Percentiles rank a stretch among this genome's conserved stretches.
Evolutionary conservation across 2,888 invertebrate genomes (phyloP).

Genomic region (Clostera curtula): DNA sequence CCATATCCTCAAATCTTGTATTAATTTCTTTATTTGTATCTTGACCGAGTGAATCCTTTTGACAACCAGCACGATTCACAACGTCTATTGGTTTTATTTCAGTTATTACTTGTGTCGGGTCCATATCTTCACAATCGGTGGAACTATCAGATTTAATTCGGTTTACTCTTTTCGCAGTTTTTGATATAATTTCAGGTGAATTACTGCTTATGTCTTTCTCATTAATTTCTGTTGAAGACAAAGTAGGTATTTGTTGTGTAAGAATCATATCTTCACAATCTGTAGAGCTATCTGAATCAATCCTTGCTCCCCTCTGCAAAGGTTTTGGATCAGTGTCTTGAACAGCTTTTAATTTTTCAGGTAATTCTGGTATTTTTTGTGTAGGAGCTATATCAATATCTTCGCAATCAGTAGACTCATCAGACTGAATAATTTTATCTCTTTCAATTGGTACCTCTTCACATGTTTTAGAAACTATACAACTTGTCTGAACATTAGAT

Average conservation of each 20-base stretch:
- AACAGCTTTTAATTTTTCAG: slow-evolving; percentile 1
- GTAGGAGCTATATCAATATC: slow-evolving; percentile 35
- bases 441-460: too few relatives aligned
- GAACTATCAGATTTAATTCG: slow-evolving; percentile 28
- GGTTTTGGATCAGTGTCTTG: too few relatives aligned
- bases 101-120: slow-evolving; percentile 22
- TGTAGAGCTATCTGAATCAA: too few relatives aligned
- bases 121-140: slow-evolving; percentile 29
- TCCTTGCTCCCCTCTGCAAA: too few relatives aligned
- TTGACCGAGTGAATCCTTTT: slow-evolving; percentile 25
- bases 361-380: slow-evolving; percentile 25
- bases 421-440: slow-evolving; percentile 15
- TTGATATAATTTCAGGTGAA: slow-evolving; percentile 3
- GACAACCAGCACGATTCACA: slow-evolving; percentile 40
- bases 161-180: slow-evolving; percentile 14
- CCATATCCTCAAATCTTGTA: slow-evolving; percentile 21
- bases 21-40: slow-evolving; percentile 17
- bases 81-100: slow-evolving; percentile 19
- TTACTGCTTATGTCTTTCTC: not conserved
- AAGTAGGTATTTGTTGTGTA: too few relatives aligned
- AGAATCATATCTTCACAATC: too few relatives aligned
- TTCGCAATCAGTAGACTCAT: slow-evolving; percentile 38
- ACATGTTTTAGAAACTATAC: slow-evolving; percentile 1
- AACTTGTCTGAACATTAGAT: too few relatives aligned
- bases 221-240: not conserved